Evolutionary conservation across 2,888 invertebrate species (phyloP).

Genomic region (Spisula solida): DNA sequence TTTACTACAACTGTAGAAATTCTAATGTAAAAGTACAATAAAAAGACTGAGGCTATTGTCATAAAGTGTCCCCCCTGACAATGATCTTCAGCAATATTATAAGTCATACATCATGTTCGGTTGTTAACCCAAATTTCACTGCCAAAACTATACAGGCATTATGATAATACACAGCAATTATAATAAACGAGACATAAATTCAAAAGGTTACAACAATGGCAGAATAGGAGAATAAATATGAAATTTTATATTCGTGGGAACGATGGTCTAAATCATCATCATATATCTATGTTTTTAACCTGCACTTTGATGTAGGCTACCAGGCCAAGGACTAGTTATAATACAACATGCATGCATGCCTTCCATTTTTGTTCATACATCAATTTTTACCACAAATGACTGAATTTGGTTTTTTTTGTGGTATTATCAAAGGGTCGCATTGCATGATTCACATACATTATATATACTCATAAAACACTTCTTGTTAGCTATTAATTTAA

Average conservation of each 20-base stretch:
- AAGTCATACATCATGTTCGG: slow-evolving; percentile 9
- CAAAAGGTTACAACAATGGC: slow-evolving; percentile 18
- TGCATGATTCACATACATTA: neutral
- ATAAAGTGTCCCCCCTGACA: neutral
- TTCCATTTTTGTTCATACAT: too few species aligned
- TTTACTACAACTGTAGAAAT: neutral
- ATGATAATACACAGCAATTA: slow-evolving; percentile 1
- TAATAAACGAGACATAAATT: slow-evolving; percentile 31
- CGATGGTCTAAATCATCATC: neutral
- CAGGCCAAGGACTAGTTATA: too few species aligned
- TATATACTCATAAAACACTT: slow-evolving; percentile 11
- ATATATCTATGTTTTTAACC: neutral
- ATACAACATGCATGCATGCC: too few species aligned
- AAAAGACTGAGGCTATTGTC: neutral
- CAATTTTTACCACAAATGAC: too few species aligned
- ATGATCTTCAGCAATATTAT: neutral
- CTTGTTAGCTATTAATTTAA: slow-evolving; percentile 10
- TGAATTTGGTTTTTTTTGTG: neutral
- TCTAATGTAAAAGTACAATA: slow-evolving; percentile 10
- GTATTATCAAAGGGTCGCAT: neutral
- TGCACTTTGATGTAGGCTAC: too few species aligned
- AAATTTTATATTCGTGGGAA: slow-evolving; percentile 46
- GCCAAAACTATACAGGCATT: neutral
- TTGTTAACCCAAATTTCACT: neutral
- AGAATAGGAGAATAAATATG: slow-evolving; percentile 13